These are phyloP conservation scores for Encarsia formosa DNA, from an alignment of 2,888 invertebrate species.

Conservation along the genomic window DNA sequence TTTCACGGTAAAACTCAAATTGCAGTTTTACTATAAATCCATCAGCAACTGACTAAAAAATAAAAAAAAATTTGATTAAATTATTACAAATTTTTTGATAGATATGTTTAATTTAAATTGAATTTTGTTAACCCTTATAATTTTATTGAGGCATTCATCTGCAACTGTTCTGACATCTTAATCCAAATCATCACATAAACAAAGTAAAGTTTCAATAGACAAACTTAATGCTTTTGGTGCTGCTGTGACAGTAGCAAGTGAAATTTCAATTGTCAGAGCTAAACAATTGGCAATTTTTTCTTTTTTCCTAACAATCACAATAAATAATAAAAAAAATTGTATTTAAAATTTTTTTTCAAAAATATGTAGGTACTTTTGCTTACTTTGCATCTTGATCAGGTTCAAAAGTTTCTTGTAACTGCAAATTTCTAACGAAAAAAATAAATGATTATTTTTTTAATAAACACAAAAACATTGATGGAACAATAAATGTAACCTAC, in stretches of 20 bases:
- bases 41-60: constrained; percentile 62
- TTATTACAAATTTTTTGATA: no score
- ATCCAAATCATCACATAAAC: constrained; percentile 72
- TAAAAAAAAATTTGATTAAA: no score
- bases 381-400: constrained; percentile 28
- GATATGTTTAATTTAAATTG: no score
- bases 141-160: constrained; percentile 76
- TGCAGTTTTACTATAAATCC: constrained; percentile 69
- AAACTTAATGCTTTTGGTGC: constrained; percentile 63
- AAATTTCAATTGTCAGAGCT: constrained; percentile 69
- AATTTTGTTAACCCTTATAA: constrained; percentile 72
- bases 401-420: constrained; percentile 37
- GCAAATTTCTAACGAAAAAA: no score
- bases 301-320: constrained; percentile 59
- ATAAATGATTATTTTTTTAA: no score
- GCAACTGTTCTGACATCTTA: constrained; percentile 75
- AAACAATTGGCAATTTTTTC: constrained; percentile 72
- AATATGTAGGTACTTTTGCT: background rate
- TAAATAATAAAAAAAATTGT: no score
- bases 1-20: constrained; percentile 77
- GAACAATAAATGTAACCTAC: no score
- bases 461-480: no score
- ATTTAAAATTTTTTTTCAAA: background rate
- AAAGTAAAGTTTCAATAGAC: constrained; percentile 67
- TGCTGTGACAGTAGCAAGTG: constrained; percentile 59